Base-by-base conservation (phyloP, 2,113 vertebrate species). In the Philantomba maxwellii region DNA sequence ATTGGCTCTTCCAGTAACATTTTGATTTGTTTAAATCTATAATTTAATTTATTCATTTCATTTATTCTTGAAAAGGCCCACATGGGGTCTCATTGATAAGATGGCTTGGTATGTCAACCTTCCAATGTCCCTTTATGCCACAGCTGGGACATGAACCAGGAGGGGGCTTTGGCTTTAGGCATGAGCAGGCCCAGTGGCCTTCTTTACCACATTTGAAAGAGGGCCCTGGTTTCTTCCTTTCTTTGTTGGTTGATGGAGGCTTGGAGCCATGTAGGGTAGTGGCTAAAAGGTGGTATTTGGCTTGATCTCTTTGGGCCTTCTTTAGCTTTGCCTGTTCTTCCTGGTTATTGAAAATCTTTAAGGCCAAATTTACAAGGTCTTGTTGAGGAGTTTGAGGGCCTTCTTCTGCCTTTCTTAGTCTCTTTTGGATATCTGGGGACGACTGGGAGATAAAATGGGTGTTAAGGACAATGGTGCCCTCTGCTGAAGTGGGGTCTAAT, bases 141-240 rank as follows among this genome's bases (percentile, higher is more conserved):
- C 30, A 33, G 0, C 14, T 64, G 7, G 62, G 30, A 33, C 62
- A 64, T 64, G 62, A 8, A 8, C 30, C 3, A 1, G 30, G 30
- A 64, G 62, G 30, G 30, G 62, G 1, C 15, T 15, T 64, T 64
- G 62, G 62, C 30, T 64, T 64, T 64, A 64, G 15, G 62, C 30
- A 33, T 64, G 30, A 64, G 60, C 0, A 0, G 30, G 30, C 3
- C 15, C 30, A 64, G 60, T 64, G 60, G 14, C 0, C 15, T 64
- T 64, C 62, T 64, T 64, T 64, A 15, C 30, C 1, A 2, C 30
- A 8, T 64, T 64, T 64, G 62, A 64, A 33, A 1, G 3, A 64
- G 7, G 14, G 62, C 30, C 14, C 30, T 17, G 60, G 60, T 64
- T 6, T 1, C 62, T 64, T 64, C 62, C 0, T 64, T 33, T 64